Evolutionary conservation across 1,140 invertebrate species (phyloP).

Genomic region (Oppia nitens): DNA sequence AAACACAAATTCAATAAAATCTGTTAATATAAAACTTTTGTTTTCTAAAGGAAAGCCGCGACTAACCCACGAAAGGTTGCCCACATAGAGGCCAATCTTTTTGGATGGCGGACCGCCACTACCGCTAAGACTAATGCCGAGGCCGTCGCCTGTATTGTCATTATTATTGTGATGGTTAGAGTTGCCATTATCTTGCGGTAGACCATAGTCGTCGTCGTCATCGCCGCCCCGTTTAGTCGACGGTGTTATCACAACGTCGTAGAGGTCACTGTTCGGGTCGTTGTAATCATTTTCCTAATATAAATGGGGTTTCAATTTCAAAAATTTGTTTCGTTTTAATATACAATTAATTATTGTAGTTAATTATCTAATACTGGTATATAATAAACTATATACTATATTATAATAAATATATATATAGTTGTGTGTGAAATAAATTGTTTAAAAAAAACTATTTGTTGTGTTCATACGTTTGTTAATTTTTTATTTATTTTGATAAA

Average conservation of each 20-base stretch:
- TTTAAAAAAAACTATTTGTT: no score
- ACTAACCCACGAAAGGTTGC: slow-evolving; percentile 63
- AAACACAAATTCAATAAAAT: slow-evolving; percentile 10
- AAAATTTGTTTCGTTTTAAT: background rate
- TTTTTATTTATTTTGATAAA: no score
- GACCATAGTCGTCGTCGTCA: slow-evolving; percentile 9
- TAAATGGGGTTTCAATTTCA: slow-evolving; percentile 17
- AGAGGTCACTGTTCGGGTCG: slow-evolving; percentile 48
- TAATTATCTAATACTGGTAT: no score
- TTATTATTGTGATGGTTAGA: background rate
- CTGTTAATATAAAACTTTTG: slow-evolving; percentile 8
- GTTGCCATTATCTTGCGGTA: background rate
- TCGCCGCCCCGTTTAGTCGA: slow-evolving; percentile 31
- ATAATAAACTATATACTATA: no score
- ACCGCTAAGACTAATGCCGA: background rate
- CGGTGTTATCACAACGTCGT: slow-evolving; percentile 82
- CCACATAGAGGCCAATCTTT: slow-evolving; percentile 46
- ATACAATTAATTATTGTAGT: no score
- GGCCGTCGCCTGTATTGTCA: background rate
- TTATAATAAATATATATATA: no score
- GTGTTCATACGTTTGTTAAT: no score
- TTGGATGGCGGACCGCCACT: background rate
- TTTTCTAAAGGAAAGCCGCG: background rate
- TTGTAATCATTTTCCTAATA: slow-evolving; percentile 29
- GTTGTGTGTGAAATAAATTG: no score